phyloP scores from a whole-genome alignment of 2,888 invertebrate genomes.

The Noctua pronuba region DNA sequence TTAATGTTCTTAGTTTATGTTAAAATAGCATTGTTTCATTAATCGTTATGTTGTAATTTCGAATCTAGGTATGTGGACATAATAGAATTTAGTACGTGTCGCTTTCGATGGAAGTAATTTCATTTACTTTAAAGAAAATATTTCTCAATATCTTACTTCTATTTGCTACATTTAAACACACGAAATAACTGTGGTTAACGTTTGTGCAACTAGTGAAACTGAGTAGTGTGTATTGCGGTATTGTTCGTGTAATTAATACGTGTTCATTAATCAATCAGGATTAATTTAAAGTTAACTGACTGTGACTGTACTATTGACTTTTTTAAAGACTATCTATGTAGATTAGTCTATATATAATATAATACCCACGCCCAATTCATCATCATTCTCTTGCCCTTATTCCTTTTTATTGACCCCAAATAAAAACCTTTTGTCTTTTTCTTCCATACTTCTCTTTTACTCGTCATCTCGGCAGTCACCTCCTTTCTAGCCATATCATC shows the following conservation, averaged over 20 bases:
- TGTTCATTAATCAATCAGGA: constrained; percentile 7
- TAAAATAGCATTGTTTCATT: background rate
- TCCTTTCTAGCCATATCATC: background rate
- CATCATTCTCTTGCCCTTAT: background rate
- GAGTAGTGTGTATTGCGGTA: constrained; percentile 10
- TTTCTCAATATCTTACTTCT: no score
- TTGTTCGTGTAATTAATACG: constrained; percentile 22
- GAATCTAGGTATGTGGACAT: background rate
- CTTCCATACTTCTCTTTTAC: background rate
- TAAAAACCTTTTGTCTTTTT: background rate
- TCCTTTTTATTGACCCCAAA: background rate
- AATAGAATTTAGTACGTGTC: background rate
- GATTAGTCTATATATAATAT: background rate
- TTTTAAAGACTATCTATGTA: background rate
- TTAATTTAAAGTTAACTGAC: background rate
- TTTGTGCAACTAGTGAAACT: constrained; percentile 31
- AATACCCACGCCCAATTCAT: background rate
- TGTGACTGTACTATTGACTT: background rate
- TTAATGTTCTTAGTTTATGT: constrained; percentile 4
- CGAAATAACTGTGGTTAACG: background rate
- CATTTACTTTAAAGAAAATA: background rate
- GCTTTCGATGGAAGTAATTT: background rate
- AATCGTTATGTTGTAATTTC: constrained; percentile 1
- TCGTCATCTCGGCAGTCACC: background rate
- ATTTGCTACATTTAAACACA: background rate